Base-by-base conservation (phyloP, 2,888 invertebrate genomes). In the Melanostoma mellinum region DNA sequence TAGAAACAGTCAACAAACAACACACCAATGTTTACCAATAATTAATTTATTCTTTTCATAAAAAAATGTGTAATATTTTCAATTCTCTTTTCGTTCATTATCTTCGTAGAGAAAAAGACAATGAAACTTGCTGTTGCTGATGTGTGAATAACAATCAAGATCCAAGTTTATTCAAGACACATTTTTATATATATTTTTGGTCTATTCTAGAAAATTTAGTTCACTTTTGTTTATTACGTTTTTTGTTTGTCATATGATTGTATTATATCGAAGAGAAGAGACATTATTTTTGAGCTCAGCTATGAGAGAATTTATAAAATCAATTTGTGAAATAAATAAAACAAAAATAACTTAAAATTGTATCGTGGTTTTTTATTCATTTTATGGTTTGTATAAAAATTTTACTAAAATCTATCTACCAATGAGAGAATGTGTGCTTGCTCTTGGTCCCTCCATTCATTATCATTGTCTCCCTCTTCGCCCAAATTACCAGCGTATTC, bases 401-500 rank as follows among this genome's bases (percentile, higher is more conserved):
- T 10, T 48, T 75, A 84, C 93, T 94, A 98, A 92, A 98, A 98
- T 91, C 98, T 97, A 92, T 98, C 98, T 58, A 98, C 96, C 87
- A 98, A 93, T 91, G 97, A 96, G 86, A 98, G 92, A 89, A 98
- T 97, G 89, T 97, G 96, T 87, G 97, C 95, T 88, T 98, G 97
- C 89, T 98, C 98, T 87, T 96, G 95, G 89, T 96, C 96, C 87
- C 96, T 94, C 94, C 97, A 96, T 80, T 90, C 90, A 5, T 86
- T 87, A 87, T 96, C 95, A 52, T 94, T 93, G 88, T 96, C 96
- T 68, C 96, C 97, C 35, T 95, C 96, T 88, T 98, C 97, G 0
- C 98, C 98, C 86, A 98, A 93, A 92, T 98, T 98, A 9, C 98
- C 98, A 35, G 98, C 98, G 90, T 98, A 98, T 92, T 98, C 98